Percentiles rank a stretch among this genome's conserved stretches.
phyloP scores from a whole-genome alignment of 2,113 vertebrate species.

The Symphodus melops region DNA sequence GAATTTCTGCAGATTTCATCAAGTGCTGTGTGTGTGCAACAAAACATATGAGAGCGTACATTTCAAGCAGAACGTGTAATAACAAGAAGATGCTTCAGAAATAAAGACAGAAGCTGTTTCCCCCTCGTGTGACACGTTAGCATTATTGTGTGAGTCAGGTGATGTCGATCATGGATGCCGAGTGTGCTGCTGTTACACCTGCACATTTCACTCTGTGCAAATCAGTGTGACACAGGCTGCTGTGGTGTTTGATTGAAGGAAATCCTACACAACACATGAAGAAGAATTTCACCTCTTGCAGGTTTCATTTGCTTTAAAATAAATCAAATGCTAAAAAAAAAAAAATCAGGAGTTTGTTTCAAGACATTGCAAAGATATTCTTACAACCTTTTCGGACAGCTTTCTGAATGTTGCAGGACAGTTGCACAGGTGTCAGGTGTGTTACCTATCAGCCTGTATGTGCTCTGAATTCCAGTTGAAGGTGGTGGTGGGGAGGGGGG shows the following conservation, averaged over 20 bases:
- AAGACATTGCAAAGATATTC: no score
- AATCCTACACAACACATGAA: background rate
- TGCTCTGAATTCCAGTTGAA: slow-evolving; percentile 48
- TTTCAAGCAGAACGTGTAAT: slow-evolving; percentile 62
- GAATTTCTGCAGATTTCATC: slow-evolving; percentile 57
- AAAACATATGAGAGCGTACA: slow-evolving; percentile 41
- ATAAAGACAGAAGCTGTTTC: slow-evolving; percentile 59
- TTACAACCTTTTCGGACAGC: no score
- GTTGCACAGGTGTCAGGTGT: slow-evolving; percentile 74
- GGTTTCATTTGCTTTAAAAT: background rate
- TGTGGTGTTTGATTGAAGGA: slow-evolving; percentile 23
- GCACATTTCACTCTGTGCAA: slow-evolving; percentile 24
- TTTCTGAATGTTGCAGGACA: slow-evolving; percentile 44
- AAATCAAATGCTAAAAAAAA: background rate
- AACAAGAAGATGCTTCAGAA: slow-evolving; percentile 76
- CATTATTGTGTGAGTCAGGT: slow-evolving; percentile 7
- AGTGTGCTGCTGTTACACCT: background rate
- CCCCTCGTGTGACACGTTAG: slow-evolving; percentile 18
- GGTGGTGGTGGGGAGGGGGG: no score
- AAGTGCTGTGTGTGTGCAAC: slow-evolving; percentile 48
- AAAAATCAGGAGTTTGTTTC: no score
- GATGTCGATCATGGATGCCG: background rate
- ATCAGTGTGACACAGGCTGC: slow-evolving; percentile 47
- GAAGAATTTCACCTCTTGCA: background rate
- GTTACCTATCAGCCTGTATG: slow-evolving; percentile 26